Conservation (phyloP, 37 sponge, comb jelly and placozoan genomes). For the Agelas oroides region DNA sequence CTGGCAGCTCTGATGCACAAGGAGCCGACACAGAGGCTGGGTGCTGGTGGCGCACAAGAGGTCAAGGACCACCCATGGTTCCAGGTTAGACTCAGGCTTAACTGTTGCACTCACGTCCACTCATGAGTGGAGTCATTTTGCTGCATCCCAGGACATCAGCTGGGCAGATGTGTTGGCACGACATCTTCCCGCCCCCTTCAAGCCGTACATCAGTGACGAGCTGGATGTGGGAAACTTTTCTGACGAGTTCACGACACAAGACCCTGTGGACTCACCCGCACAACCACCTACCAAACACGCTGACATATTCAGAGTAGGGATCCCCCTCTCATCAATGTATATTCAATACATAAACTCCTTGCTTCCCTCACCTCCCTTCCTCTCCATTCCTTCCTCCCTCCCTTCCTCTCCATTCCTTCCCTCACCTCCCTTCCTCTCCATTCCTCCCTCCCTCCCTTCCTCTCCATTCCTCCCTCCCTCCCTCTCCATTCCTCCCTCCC, state of each 20-base stretch:
- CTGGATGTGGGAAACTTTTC: conserved; percentile 94
- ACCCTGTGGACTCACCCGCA: conserved; percentile 90
- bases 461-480: neutral
- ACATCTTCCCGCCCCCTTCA: conserved; percentile 82
- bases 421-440: neutral
- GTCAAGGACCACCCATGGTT: conserved; percentile 92
- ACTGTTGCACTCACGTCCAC: neutral
- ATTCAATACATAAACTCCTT: too few relatives aligned
- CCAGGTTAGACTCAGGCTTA: conserved; percentile 42
- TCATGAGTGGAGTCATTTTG: neutral
- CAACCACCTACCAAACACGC: conserved; percentile 66
- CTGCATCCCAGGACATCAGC: conserved; percentile 4
- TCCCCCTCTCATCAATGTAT: too few relatives aligned
- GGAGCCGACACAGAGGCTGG: conserved; percentile 76
- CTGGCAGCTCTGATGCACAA: conserved; percentile 78
- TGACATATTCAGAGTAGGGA: conserved; percentile 81
- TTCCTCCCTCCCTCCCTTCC: neutral
- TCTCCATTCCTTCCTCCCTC: too few relatives aligned
- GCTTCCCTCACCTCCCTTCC: neutral
- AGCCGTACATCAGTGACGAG: conserved; percentile 80
- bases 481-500: too few relatives aligned
- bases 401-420: neutral
- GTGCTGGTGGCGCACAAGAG: conserved; percentile 76
- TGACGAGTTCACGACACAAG: conserved; percentile 88
- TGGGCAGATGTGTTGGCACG: conserved; percentile 80